Base-by-base conservation (phyloP, 2,797 vertebrate genomes). In the Girardinus metallicus region DNA sequence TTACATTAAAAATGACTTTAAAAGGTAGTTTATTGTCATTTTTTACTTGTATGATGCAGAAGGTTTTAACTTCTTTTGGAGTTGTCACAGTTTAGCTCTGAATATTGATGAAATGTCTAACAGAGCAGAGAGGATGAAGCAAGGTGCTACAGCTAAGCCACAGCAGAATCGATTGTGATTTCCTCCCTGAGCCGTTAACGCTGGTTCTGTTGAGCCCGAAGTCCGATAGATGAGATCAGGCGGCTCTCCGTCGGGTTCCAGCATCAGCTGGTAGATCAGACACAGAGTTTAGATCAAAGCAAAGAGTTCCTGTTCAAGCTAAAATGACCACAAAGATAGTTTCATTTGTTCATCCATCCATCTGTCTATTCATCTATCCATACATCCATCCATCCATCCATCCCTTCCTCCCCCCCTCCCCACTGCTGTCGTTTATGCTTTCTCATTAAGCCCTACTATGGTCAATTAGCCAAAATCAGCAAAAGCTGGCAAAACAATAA, bases 141-240 rank as follows among this genome's bases (percentile, higher is more conserved):
- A 39, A 83, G 75, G 6, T 74, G 79, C 74, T 34, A 18, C 29
- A 77, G 79, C 70, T 46, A 0, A 74, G 62, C 76, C 4, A 8
- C 53, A 60, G 73, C n/a, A 64, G 64, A 88, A 89, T 90, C 87
- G 62, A 88, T 90, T 66, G 57, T 73, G 80, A 85, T 88, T 80
- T 86, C 76, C 74, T 75, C 68, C 85, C 77, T 74, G 66, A 47
- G 75, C 83, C 41, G 75, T 72, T 79, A 76, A 62, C 76, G 21
- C 51, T 7, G 75, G 34, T 80, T 74, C 72, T 81, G 39, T 81
- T 47, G 68, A 49, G 68, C 2, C 64, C 36, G 80, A 18, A 43
- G 47, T 76, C 73, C 53, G 41, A 23, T 68, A 4, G 66, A 75
- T 46, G 6, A 80, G 53, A 82, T 78, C 66, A 21, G n/a, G 64